These are phyloP conservation scores for Hoplostethus mediterraneus DNA, from an alignment of 2,797 vertebrate species.

Conservation along the genomic window DNA sequence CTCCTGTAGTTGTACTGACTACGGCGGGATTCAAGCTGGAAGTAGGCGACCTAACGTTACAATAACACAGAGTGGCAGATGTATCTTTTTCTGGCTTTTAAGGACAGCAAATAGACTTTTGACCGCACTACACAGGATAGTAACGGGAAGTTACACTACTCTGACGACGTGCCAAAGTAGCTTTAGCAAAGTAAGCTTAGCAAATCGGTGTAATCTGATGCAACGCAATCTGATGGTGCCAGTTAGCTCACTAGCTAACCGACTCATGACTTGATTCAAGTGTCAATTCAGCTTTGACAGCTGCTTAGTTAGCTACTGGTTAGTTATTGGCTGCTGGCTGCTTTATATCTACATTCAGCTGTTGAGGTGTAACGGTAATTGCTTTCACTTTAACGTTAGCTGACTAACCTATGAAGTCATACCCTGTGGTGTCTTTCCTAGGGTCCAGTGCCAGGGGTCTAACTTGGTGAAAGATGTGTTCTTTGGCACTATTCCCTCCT, in stretches of 20 bases:
- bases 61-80: not conserved
- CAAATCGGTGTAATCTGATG: too few relatives aligned
- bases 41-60: not conserved
- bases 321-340: too few relatives aligned
- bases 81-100: not conserved
- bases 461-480: constrained; percentile 84
- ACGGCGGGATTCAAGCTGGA: constrained; percentile 65
- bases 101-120: not conserved
- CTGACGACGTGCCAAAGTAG: not conserved
- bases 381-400: not conserved
- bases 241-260: not conserved
- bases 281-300: not conserved
- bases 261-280: too few relatives aligned
- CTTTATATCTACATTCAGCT: not conserved
- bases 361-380: not conserved
- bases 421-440: constrained; percentile 25
- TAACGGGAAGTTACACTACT: constrained; percentile 15
- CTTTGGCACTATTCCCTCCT: constrained; percentile 88
- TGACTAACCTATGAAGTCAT: not conserved
- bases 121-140: not conserved
- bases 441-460: not conserved
- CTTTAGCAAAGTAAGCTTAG: too few relatives aligned
- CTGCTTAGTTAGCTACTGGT: too few relatives aligned
- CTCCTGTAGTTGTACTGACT: not conserved
- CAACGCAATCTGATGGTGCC: not conserved